Evolutionary conservation across 1,140 invertebrate genomes (phyloP).

Genomic region (Aporrectodea caliginosa): DNA sequence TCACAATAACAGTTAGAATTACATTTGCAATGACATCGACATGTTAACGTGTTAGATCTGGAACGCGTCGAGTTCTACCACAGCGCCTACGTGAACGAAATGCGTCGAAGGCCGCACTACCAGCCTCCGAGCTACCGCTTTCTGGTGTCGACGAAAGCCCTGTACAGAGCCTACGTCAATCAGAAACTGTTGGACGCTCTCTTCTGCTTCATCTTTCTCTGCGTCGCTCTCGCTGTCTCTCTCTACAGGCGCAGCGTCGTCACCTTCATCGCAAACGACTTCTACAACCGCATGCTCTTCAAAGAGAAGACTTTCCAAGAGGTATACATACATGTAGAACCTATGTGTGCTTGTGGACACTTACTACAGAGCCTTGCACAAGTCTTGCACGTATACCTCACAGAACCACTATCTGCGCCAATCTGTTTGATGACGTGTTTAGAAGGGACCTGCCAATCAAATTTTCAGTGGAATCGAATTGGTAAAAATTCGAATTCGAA

Average conservation of each 20-base stretch:
- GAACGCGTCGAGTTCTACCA: neutral
- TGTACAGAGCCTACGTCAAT: neutral
- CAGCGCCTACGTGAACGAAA: neutral
- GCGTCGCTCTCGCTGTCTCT: neutral
- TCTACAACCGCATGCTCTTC: neutral
- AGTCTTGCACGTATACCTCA: too few relatives aligned
- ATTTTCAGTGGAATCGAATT: too few relatives aligned
- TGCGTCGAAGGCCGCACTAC: neutral
- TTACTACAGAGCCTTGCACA: too few relatives aligned
- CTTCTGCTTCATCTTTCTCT: neutral
- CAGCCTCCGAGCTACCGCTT: neutral
- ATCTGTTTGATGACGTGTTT: too few relatives aligned
- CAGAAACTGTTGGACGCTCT: neutral
- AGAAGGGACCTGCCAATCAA: too few relatives aligned
- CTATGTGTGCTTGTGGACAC: too few relatives aligned
- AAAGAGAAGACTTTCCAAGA: neutral
- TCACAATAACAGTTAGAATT: too few relatives aligned
- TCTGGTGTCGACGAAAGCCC: neutral
- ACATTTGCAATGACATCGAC: too few relatives aligned
- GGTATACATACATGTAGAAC: too few relatives aligned
- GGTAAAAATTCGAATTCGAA: too few relatives aligned
- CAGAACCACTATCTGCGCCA: too few relatives aligned
- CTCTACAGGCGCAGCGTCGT: neutral
- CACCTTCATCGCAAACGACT: neutral
- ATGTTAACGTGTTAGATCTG: neutral